Evolutionary conservation across 2,888 invertebrate genomes (phyloP).

Genomic region (Microctonus aethiopoides): DNA sequence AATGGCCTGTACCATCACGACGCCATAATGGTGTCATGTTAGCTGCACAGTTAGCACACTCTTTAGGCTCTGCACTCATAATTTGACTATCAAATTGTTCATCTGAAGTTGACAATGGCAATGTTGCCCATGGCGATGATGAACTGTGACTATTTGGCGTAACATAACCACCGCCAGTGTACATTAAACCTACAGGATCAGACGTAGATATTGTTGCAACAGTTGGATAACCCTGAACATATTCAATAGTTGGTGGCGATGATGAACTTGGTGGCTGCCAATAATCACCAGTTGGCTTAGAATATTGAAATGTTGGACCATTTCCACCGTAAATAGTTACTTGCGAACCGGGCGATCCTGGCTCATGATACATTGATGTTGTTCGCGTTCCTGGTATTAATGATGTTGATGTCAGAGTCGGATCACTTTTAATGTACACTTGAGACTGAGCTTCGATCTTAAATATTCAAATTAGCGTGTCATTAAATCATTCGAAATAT

Average conservation of each 20-base stretch:
- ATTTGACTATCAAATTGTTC: conserved; percentile 69
- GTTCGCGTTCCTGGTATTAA: conserved; percentile 67
- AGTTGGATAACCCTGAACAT: conserved; percentile 57
- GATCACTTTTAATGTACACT: conserved; percentile 75
- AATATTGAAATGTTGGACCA: conserved; percentile 71
- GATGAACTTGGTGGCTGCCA: conserved; percentile 46
- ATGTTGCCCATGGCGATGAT: conserved; percentile 68
- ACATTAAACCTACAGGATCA: conserved; percentile 56
- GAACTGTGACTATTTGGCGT: conserved; percentile 67
- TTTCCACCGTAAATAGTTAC: conserved; percentile 71
- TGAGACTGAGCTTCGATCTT: conserved; percentile 68
- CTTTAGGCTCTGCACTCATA: conserved; percentile 73
- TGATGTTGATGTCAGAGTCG: conserved; percentile 76
- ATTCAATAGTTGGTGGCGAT: conserved; percentile 53
- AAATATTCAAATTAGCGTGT: neutral
- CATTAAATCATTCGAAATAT: neutral
- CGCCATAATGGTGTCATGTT: conserved; percentile 85
- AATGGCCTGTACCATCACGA: conserved; percentile 86
- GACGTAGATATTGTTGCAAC: conserved; percentile 54
- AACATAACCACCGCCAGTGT: conserved; percentile 55
- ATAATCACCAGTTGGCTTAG: conserved; percentile 66
- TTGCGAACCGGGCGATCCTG: conserved; percentile 72
- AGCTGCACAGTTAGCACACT: conserved; percentile 77
- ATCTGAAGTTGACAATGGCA: conserved; percentile 67
- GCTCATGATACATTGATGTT: conserved; percentile 70